A percentile compares a stretch with the other conserved stretches of the same genome.
phyloP scores from a whole-genome alignment of 2,888 invertebrate genomes.

The Stenurella melanura region DNA sequence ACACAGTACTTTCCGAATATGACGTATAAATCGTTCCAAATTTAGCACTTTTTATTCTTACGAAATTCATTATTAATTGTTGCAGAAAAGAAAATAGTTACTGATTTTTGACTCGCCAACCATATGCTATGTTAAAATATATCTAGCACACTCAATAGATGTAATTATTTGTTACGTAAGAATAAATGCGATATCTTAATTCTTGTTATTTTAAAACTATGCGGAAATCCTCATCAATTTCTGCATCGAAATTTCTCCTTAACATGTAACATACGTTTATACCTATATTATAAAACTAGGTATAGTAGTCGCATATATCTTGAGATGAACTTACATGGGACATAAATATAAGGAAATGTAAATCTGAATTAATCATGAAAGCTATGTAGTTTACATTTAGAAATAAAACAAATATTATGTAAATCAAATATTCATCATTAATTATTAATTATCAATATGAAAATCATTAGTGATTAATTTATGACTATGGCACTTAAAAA shows the following conservation, averaged over 20 bases:
- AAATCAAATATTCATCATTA: too few species aligned
- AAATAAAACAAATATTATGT: too few species aligned
- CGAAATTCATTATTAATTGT: too few species aligned
- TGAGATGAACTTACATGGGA: background rate
- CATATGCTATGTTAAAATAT: background rate
- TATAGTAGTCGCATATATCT: background rate
- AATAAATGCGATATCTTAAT: conserved; percentile 5
- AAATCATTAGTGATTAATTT: too few species aligned
- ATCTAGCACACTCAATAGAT: background rate
- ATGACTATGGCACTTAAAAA: too few species aligned
- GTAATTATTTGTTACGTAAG: background rate
- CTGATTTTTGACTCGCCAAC: background rate
- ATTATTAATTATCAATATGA: too few species aligned
- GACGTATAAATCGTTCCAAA: background rate
- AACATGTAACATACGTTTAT: background rate
- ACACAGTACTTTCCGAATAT: background rate
- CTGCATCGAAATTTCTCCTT: conserved; percentile 16
- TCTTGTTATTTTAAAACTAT: conserved; percentile 7
- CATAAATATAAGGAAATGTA: background rate
- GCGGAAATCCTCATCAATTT: conserved; percentile 24
- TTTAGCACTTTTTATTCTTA: background rate
- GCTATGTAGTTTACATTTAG: too few species aligned
- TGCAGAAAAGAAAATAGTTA: too few species aligned
- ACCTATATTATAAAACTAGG: background rate
- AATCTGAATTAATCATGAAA: too few species aligned